These are phyloP conservation scores for Luscinia megarhynchos DNA, from an alignment of 2,797 vertebrate species.

Conservation along the genomic window DNA sequence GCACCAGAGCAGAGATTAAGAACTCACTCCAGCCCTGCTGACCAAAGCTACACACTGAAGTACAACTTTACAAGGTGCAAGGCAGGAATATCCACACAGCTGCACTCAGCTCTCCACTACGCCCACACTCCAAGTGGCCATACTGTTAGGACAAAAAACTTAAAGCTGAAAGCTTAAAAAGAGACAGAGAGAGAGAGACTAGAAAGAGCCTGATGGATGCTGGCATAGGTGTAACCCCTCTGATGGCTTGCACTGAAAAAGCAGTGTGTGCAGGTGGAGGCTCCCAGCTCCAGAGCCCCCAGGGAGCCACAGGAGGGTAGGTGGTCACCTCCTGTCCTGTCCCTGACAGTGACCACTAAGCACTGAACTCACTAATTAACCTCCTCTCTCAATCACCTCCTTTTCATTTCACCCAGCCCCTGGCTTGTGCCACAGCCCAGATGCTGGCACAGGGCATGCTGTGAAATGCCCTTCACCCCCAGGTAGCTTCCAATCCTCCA, in stretches of 20 bases:
- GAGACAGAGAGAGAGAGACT: background rate
- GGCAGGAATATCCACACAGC: background rate
- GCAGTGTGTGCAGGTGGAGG: background rate
- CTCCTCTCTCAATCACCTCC: background rate
- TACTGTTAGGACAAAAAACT: background rate
- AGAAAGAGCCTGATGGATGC: background rate
- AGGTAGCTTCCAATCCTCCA: background rate
- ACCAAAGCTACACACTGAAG: background rate
- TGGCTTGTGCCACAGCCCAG: background rate
- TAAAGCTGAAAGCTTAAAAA: background rate
- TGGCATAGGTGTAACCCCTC: background rate
- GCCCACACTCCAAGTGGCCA: background rate
- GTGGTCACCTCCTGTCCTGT: background rate
- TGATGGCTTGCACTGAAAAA: background rate
- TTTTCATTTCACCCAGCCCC: background rate
- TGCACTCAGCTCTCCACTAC: background rate
- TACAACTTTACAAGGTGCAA: background rate
- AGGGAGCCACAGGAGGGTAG: background rate
- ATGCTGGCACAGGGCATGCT: background rate
- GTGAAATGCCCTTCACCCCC: background rate
- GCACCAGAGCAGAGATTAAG: fast-evolving
- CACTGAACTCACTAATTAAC: background rate
- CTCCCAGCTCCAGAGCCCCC: background rate
- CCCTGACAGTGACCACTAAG: background rate
- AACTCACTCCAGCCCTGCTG: fast-evolving